Percentiles rank a stretch among this genome's conserved stretches.
phyloP scores from a whole-genome alignment of 2,888 invertebrate species.

The Xiphydria camelus region DNA sequence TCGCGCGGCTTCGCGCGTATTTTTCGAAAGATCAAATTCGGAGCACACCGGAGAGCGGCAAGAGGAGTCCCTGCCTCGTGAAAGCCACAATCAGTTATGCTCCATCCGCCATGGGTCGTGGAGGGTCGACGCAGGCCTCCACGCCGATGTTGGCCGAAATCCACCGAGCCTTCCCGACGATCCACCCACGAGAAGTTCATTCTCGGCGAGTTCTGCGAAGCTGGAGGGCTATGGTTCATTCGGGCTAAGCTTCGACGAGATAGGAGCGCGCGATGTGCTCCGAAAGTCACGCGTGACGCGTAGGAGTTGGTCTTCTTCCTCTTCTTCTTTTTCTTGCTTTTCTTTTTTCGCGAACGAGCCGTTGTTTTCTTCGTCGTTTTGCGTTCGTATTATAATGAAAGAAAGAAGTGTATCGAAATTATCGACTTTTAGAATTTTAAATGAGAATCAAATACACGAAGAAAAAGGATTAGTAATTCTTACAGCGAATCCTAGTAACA shows the following conservation, averaged over 20 bases:
- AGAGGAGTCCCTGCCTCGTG: slow-evolving; percentile 43
- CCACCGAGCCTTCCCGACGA: slow-evolving; percentile 24
- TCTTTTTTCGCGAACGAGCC: slow-evolving; percentile 1
- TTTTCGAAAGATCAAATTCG: too few species aligned
- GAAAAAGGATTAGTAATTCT: too few species aligned
- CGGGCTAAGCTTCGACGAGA: background rate
- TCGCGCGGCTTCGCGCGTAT: too few species aligned
- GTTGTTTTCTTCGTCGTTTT: slow-evolving; percentile 8
- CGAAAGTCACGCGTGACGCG: too few species aligned
- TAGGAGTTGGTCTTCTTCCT: slow-evolving; percentile 8
- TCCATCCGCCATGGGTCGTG: slow-evolving; percentile 50
- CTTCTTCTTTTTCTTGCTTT: slow-evolving; percentile 2
- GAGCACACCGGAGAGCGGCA: too few species aligned
- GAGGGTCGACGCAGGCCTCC: slow-evolving; percentile 42
- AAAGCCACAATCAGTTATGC: slow-evolving; percentile 52
- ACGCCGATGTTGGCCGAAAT: slow-evolving; percentile 33
- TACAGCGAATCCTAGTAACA: too few species aligned
- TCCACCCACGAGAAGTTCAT: slow-evolving; percentile 33
- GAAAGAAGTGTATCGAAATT: too few species aligned
- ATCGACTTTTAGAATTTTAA: too few species aligned
- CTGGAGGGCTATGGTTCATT: background rate
- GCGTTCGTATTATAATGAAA: too few species aligned
- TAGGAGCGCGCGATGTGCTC: too few species aligned
- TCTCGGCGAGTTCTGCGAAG: slow-evolving; percentile 12
- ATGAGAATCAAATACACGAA: too few species aligned